Percentiles rank a stretch among this genome's conserved stretches.
These are phyloP conservation scores for Drosophila repletoides DNA, from an alignment of 1,140 invertebrate genomes.

Conservation along the genomic window DNA sequence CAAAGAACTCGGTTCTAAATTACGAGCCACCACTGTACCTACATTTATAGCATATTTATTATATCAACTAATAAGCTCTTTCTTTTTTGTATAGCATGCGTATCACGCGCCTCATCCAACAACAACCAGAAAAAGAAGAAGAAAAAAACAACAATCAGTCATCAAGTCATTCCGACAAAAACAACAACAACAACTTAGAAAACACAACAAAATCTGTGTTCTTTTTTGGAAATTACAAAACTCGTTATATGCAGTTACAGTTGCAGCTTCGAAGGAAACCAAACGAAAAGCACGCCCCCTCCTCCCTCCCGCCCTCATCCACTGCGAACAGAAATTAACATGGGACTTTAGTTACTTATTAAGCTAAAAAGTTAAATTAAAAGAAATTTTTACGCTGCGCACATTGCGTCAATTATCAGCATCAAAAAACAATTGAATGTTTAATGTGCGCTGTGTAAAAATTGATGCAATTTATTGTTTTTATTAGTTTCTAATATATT, in stretches of 20 bases:
- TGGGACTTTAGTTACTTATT: slow-evolving; percentile 74
- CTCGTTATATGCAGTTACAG: slow-evolving; percentile 56
- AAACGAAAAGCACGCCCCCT: too few species aligned
- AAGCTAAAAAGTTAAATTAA: slow-evolving; percentile 46
- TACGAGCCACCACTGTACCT: too few species aligned
- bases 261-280: too few species aligned
- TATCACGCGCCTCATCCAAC: slow-evolving; percentile 41
- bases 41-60: too few species aligned
- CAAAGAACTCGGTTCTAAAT: too few species aligned
- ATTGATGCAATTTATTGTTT: slow-evolving; percentile 37
- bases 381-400: slow-evolving; percentile 48
- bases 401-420: slow-evolving; percentile 40
- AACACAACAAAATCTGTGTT: slow-evolving; percentile 60
- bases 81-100: slow-evolving; percentile 33
- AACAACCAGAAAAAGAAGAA: slow-evolving; percentile 6
- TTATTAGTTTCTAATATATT: slow-evolving; percentile 35
- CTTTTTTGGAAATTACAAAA: slow-evolving; percentile 73
- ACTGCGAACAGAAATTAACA: slow-evolving; percentile 42
- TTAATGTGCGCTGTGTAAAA: slow-evolving; percentile 50
- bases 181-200: slow-evolving; percentile 1
- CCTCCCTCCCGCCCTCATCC: not conserved
- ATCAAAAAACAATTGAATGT: slow-evolving; percentile 36
- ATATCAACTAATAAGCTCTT: slow-evolving; percentile 10
- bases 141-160: slow-evolving; percentile 51
- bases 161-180: slow-evolving; percentile 62